Percentiles rank a stretch among this genome's conserved stretches.
Evolutionary conservation across 2,888 invertebrate genomes (phyloP).

Genomic region (Diaprepes abbreviatus): DNA sequence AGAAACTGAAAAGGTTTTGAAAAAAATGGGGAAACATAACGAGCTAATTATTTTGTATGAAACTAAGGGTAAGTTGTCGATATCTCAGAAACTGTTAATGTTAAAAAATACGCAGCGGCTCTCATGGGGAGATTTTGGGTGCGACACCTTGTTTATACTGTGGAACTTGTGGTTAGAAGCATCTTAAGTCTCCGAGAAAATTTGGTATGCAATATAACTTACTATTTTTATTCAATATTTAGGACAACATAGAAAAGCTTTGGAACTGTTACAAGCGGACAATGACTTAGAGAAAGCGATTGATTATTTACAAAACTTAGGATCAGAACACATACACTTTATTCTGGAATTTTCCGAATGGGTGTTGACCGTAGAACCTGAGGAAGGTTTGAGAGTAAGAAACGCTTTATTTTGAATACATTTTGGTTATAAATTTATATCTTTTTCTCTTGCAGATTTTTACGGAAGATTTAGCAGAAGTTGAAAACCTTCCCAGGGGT

Average conservation of each 20-base stretch:
- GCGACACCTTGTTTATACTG: no score
- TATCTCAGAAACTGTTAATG: not conserved
- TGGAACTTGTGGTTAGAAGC: no score
- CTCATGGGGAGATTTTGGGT: no score
- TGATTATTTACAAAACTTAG: conserved; percentile 91
- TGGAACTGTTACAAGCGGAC: conserved; percentile 86
- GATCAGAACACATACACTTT: conserved; percentile 77
- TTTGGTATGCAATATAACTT: no score
- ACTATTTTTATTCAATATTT: not conserved
- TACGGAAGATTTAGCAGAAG: conserved; percentile 89
- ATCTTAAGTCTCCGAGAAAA: no score
- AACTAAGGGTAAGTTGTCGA: conserved; percentile 77
- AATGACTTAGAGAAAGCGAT: conserved; percentile 90
- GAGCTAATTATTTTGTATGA: conserved; percentile 97
- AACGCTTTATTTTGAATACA: conserved; percentile 3
- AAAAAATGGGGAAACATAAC: conserved; percentile 88
- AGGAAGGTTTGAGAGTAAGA: conserved; percentile 81
- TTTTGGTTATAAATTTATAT: not conserved
- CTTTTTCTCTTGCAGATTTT: conserved; percentile 73
- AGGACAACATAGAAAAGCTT: conserved; percentile 90
- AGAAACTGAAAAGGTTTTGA: conserved; percentile 91
- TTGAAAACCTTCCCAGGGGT: conserved; percentile 89
- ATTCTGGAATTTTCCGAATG: conserved; percentile 96
- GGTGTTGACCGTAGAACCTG: conserved; percentile 88
- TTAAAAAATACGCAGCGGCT: not conserved